Percentiles rank a stretch among this genome's conserved stretches.
Conservation (phyloP, 2,797 vertebrate genomes). For the Hypotaenidia philippensis region DNA sequence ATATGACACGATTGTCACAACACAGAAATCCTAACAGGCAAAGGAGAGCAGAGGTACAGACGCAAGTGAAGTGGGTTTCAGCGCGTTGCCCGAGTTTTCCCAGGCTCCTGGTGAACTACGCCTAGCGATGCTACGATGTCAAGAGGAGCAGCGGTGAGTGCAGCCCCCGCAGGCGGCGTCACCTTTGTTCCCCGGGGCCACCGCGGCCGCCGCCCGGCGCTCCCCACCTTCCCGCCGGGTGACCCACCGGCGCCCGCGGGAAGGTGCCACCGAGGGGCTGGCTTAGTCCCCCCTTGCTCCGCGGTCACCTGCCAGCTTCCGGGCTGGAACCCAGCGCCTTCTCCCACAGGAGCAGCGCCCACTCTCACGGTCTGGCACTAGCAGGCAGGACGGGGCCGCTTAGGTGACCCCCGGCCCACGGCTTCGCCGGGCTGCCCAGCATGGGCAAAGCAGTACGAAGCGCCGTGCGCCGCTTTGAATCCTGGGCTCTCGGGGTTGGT, state of each 20-base stretch:
- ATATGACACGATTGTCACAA: accelerated
- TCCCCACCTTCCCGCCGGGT: background rate
- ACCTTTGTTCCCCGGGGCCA: background rate
- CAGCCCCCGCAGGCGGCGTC: background rate
- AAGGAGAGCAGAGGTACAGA: background rate
- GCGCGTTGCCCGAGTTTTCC: accelerated
- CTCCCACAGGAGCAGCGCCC: background rate
- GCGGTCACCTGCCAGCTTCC: conserved; percentile 27
- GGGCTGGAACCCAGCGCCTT: conserved; percentile 10
- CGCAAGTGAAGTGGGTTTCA: background rate
- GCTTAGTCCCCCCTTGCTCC: background rate
- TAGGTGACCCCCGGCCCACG: background rate
- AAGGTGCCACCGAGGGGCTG: background rate
- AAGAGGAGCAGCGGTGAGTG: background rate
- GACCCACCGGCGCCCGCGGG: background rate
- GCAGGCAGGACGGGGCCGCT: background rate
- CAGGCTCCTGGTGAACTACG: background rate
- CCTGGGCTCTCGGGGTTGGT: background rate
- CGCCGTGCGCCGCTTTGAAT: conserved; percentile 14
- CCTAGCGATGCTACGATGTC: accelerated
- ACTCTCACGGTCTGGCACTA: background rate
- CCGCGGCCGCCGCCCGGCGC: background rate
- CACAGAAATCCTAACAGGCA: background rate
- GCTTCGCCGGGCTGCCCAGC: background rate
- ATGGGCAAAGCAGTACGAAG: background rate